Evolutionary conservation across 2,113 vertebrate species (phyloP), one percentile per base, ranked within the genome.

Genomic region (Campylomormyrus numenius): DNA sequence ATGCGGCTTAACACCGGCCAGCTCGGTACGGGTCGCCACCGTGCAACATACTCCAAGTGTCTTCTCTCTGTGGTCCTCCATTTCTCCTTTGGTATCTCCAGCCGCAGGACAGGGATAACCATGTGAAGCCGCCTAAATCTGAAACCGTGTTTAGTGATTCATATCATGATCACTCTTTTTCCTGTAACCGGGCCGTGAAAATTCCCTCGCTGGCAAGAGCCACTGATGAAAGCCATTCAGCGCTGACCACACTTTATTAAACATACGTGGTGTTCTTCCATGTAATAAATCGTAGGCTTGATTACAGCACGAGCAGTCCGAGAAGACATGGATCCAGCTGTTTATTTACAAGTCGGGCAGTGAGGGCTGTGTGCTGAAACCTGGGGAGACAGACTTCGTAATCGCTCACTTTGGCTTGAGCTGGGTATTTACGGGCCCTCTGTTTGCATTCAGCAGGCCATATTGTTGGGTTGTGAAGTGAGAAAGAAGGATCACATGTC

Each of bases 301-400:
- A 90, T 91, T 66, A 90, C 88, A 92, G 91, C 92, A 77, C 45
- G 17, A 92, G 91, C 62, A 27, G 77, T 92, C 91, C 88, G 91
- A 93, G 92, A 92, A 93, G 91, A 93, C 93, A 90, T 93, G 90
- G 93, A 94, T 92, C 83, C 24, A 19, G 27, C 85, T 87, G 85
- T 85, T 85, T 85, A 48, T 48, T 85, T 46, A 48, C 42, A 85
- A 46, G 7, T 48, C 3, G 24, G 39, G 83, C 83, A 45, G 5
- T n/a, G 45, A 48, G 39, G 45, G 39, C 83, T n/a, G 45, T 48
- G 21, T 48, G 45, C 83, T 10, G 39, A 48, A 85, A 42, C 74
- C 83, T 48, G 35, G 45, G 83, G 83, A 85, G n/a, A 48, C 24
- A 48, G 7, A 85, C 80, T 85, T 46, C n/a, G 10, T 80, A 80